Percentiles rank a stretch among this genome's conserved stretches.
These are phyloP conservation scores for Procambarus virginalis DNA, from an alignment of 1,140 invertebrate species.

Conservation along the genomic window DNA sequence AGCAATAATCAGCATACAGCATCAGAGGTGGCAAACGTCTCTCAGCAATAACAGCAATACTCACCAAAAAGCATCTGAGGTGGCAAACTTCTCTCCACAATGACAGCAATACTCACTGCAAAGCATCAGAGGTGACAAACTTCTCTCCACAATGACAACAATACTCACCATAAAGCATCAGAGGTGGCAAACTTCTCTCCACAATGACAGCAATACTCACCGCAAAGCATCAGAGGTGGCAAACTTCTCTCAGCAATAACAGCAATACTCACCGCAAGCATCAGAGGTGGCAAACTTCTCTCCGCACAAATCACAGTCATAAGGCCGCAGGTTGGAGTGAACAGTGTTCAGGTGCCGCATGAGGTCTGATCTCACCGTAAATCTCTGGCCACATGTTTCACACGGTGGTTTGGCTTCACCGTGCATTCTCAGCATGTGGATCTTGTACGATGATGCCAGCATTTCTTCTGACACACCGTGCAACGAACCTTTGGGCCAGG, in stretches of 20 bases:
- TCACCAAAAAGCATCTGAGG: too few relatives aligned
- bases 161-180: too few relatives aligned
- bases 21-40: slow-evolving; percentile 49
- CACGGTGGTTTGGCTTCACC: slow-evolving; percentile 48
- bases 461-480: slow-evolving; percentile 40
- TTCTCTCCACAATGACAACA: too few relatives aligned
- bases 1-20: slow-evolving; percentile 23
- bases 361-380: slow-evolving; percentile 36
- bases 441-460: slow-evolving; percentile 30
- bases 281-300: slow-evolving; percentile 50
- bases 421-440: slow-evolving; percentile 54
- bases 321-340: slow-evolving; percentile 42
- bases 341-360: slow-evolving; percentile 48
- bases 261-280: slow-evolving; percentile 23
- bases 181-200: too few relatives aligned
- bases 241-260: too few relatives aligned
- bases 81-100: too few relatives aligned
- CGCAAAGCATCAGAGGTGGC: too few relatives aligned
- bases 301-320: slow-evolving; percentile 39
- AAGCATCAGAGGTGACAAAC: too few relatives aligned
- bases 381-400: slow-evolving; percentile 41
- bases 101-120: slow-evolving; percentile 5
- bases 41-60: not conserved
- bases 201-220: too few relatives aligned
- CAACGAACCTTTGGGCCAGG: slow-evolving; percentile 20